Evolutionary conservation across 1,140 invertebrate genomes (phyloP).

Genomic region (Bombus huntii): DNA sequence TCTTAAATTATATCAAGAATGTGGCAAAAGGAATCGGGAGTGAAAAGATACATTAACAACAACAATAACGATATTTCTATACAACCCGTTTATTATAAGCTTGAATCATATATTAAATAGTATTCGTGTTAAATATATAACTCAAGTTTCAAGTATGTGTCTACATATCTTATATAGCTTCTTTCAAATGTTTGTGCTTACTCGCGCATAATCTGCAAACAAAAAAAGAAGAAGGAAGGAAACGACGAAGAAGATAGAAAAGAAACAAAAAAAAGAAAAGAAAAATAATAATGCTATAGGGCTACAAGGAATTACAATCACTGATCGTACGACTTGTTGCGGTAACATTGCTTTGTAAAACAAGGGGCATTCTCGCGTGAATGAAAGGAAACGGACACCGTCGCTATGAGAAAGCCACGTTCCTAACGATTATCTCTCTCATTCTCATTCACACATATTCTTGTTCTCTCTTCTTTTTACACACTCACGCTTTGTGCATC

Average conservation of each 20-base stretch:
- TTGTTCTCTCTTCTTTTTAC: neutral
- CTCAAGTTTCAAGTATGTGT: slow-evolving; percentile 72
- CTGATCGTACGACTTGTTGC: slow-evolving; percentile 25
- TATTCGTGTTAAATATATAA: slow-evolving; percentile 76
- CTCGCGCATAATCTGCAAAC: slow-evolving; percentile 48
- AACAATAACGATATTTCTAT: slow-evolving; percentile 64
- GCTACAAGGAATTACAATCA: slow-evolving; percentile 62
- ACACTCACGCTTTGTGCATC: neutral
- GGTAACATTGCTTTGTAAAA: slow-evolving; percentile 23
- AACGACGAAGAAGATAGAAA: neutral
- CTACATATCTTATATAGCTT: slow-evolving; percentile 65
- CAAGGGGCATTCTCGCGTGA: slow-evolving; percentile 14
- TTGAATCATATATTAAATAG: slow-evolving; percentile 79
- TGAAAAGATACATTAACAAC: neutral
- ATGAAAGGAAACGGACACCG: slow-evolving; percentile 7
- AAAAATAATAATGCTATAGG: slow-evolving; percentile 71
- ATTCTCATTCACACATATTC: neutral
- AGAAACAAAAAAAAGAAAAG: neutral
- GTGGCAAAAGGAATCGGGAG: too few relatives aligned
- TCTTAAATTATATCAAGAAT: too few relatives aligned
- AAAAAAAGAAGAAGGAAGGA: slow-evolving; percentile 24
- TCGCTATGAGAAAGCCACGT: neutral
- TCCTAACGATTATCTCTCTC: neutral
- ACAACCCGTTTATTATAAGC: slow-evolving; percentile 79
- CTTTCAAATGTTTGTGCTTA: slow-evolving; percentile 61